These are phyloP conservation scores for Cossypha heuglini DNA, from an alignment of 2,797 vertebrate genomes.

Conservation along the genomic window DNA sequence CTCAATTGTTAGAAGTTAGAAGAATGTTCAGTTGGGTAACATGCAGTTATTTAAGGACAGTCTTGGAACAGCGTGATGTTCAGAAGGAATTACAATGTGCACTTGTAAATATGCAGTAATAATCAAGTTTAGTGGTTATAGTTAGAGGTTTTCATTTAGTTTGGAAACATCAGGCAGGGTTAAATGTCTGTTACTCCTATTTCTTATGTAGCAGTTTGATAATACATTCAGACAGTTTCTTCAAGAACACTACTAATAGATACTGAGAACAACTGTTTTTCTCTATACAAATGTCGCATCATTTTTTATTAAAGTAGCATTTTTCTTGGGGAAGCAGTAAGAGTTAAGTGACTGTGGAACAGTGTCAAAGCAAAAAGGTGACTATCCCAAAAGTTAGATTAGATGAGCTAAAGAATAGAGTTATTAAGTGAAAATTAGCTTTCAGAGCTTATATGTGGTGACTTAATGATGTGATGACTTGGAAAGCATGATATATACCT, in stretches of 20 bases:
- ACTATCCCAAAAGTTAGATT: not conserved
- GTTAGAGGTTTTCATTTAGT: not conserved
- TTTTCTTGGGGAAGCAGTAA: not conserved
- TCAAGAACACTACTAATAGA: not conserved
- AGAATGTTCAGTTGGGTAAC: not conserved
- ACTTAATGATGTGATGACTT: not conserved
- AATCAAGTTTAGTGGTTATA: not conserved
- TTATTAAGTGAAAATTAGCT: not conserved
- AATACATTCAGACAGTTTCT: not conserved
- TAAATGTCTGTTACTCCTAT: not conserved
- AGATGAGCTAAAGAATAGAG: not conserved
- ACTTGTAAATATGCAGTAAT: not conserved
- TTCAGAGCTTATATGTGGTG: not conserved
- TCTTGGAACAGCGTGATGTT: not conserved
- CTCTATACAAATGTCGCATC: not conserved
- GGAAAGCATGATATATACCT: not conserved
- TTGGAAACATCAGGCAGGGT: not conserved
- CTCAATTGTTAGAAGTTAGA: not conserved
- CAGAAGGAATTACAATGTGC: not conserved
- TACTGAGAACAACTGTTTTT: not conserved
- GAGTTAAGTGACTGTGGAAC: not conserved
- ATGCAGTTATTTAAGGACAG: not conserved
- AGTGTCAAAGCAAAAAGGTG: not conserved
- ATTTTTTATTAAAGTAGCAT: not conserved
- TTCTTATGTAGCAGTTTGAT: not conserved